These are phyloP conservation scores for Lymantria dispar DNA, from an alignment of 2,888 invertebrate genomes.

Conservation along the genomic window DNA sequence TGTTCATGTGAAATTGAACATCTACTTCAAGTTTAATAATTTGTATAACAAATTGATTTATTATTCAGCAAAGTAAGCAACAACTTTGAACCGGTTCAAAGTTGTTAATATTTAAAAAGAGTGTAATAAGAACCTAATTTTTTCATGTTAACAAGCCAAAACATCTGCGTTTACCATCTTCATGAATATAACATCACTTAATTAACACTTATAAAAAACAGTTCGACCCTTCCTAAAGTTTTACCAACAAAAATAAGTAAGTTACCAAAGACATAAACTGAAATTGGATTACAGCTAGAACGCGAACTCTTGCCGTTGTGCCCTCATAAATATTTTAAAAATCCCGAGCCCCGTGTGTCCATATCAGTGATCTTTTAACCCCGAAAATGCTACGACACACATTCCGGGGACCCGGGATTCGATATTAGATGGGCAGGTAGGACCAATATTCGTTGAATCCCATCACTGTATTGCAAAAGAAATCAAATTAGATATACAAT, in stretches of 20 bases:
- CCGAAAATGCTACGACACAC: constrained; percentile 56
- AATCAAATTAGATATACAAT: constrained; percentile 82
- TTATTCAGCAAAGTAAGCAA: not conserved
- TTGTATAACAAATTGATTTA: not conserved
- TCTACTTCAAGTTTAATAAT: not conserved
- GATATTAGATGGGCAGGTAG: constrained; percentile 73
- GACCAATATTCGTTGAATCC: constrained; percentile 71
- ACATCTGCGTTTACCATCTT: constrained; percentile 41
- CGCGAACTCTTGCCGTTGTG: constrained; percentile 59
- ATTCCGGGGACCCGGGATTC: constrained; percentile 47
- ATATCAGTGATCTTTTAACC: constrained; percentile 75
- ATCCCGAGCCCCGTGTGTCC: constrained; percentile 61
- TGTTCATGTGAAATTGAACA: too few species aligned
- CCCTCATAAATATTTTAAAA: constrained; percentile 81
- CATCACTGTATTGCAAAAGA: constrained; percentile 77
- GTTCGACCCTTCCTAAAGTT: constrained; percentile 61
- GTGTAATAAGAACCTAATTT: constrained; percentile 23
- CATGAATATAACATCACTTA: constrained; percentile 61
- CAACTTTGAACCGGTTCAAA: not conserved
- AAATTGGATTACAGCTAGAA: constrained; percentile 78
- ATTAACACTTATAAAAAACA: constrained; percentile 73
- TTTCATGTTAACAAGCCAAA: constrained; percentile 17
- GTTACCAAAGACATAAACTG: constrained; percentile 78
- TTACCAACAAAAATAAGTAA: constrained; percentile 65
- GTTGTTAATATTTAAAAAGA: constrained; percentile 23